Evolutionary conservation across 1,140 invertebrate genomes (phyloP), one percentile per base, ranked within the genome.

Genomic region (Drosophila azteca): DNA sequence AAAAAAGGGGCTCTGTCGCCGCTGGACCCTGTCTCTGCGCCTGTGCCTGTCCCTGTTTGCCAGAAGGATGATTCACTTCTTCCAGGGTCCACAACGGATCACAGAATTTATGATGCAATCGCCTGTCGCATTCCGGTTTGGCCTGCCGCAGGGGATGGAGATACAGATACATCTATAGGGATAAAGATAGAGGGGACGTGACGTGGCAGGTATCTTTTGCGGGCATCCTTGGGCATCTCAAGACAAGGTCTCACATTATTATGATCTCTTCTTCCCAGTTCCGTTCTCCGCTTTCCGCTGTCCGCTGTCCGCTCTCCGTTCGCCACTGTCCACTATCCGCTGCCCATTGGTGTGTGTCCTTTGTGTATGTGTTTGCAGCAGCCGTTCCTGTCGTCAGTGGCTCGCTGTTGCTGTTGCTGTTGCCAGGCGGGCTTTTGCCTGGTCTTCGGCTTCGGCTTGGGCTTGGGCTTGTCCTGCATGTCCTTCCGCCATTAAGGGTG

Each of bases 31-130:
- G 35, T 20, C 17, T 1, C 17, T 20, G 31, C 2, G 8, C 17
- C 17, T 20, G 31, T 9, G 8, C 0, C 31, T 6, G 31, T 20
- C 17, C 17, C 17, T 20, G 29, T 7, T 8, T 24, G 3, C 9
- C 11, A 13, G 8, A 15, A 9, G 60, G 44, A 68, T 81, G 79
- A 82, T 81, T 81, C 79, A 81, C 70, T 76, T 52, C 74, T 76
- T 52, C 74, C 74, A 20, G 67, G 67, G 54, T 52, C 15, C 43
- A 26, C 31, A 41, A 9, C 59, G 51, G 49, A 70, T 73, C 83
- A 66, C 44, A 67, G 76, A 87, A 88, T 87, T 88, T 87, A 87
- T 87, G 83, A 87, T 88, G 83, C 84, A 87, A 88, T 88, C 70
- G 74, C 73, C 77, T 54, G 60, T 59, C 71, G 77, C 77, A 79